Conservation (phyloP, 2,113 vertebrate genomes). For the Arenaria interpres region DNA sequence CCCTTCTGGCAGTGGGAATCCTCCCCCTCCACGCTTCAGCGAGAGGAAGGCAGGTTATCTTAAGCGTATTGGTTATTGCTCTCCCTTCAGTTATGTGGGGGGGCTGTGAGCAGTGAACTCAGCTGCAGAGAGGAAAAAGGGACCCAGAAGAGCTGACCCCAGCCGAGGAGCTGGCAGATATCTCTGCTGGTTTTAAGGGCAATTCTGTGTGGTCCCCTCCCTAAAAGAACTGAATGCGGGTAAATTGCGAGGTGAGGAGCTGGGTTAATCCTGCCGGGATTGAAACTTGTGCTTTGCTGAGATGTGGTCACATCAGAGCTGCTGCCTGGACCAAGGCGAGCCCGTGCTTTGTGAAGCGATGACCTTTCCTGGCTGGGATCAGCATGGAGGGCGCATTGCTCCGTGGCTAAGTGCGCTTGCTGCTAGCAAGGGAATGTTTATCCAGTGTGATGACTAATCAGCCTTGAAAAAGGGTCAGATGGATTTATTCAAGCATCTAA, state of each 20-base stretch:
- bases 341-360: background rate
- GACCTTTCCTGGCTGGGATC: constrained; percentile 5
- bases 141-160: background rate
- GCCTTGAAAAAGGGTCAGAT: constrained; percentile 42
- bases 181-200: background rate
- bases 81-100: background rate
- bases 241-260: background rate
- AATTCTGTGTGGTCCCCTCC: background rate
- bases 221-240: background rate
- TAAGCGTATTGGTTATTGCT: accelerated
- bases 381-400: accelerated
- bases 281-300: background rate
- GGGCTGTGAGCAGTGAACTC: background rate
- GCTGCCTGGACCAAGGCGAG: background rate
- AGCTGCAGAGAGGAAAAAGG: background rate
- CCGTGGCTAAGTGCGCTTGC: background rate
- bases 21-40: background rate
- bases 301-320: background rate
- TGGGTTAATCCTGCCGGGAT: background rate
- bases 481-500: constrained; percentile 8
- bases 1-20: background rate
- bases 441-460: background rate
- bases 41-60: background rate
- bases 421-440: constrained; percentile 2
- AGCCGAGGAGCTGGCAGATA: background rate